phyloP scores from a whole-genome alignment of 92 coral and sea anemone species.

The Umimayanthus kanabou region DNA sequence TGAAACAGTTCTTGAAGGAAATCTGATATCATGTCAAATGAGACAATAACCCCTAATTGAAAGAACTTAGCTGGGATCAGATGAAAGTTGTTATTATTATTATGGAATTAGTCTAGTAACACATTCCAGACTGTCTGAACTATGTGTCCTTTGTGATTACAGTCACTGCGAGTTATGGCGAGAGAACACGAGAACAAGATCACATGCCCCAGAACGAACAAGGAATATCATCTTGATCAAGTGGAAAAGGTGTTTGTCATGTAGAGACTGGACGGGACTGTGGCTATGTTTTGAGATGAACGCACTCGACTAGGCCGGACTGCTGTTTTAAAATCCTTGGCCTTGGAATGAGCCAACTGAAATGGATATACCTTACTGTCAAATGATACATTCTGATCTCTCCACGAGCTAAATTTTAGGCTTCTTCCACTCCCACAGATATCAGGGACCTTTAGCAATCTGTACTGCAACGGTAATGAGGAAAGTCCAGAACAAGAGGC shows the following conservation, averaged over 20 bases:
- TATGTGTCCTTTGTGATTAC: background rate
- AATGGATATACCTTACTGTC: too few relatives aligned
- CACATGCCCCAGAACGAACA: constrained; percentile 88
- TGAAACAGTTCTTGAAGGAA: background rate
- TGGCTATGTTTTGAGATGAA: background rate
- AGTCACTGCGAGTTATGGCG: constrained; percentile 95
- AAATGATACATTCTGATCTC: too few relatives aligned
- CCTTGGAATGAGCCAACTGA: too few relatives aligned
- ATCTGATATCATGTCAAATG: background rate
- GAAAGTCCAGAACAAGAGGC: too few relatives aligned
- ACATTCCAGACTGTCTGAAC: background rate
- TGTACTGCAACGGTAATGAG: too few relatives aligned
- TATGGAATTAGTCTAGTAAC: too few relatives aligned
- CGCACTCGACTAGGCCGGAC: background rate
- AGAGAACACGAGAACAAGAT: constrained; percentile 82
- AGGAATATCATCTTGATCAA: constrained; percentile 82
- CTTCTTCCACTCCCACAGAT: too few relatives aligned
- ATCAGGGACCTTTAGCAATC: too few relatives aligned
- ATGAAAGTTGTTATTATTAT: background rate
- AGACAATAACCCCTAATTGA: background rate
- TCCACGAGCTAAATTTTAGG: too few relatives aligned
- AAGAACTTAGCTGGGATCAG: background rate
- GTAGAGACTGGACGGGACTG: constrained; percentile 45
- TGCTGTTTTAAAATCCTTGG: too few relatives aligned
- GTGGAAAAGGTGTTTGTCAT: constrained; percentile 97